Base-by-base conservation (phyloP, 2,113 vertebrate species). In the Spea bombifrons region DNA sequence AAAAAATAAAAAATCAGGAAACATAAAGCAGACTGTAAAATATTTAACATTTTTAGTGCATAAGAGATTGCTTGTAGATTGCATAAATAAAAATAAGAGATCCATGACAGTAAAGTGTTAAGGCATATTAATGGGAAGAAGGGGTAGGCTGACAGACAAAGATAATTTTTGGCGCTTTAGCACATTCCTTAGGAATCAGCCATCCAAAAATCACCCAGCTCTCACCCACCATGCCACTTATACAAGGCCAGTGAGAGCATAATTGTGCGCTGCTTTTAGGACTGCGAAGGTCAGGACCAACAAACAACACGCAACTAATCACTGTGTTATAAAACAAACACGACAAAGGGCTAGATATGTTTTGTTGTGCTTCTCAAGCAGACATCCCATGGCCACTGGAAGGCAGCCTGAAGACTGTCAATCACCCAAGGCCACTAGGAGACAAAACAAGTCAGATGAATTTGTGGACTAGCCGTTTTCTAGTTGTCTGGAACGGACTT, bases 101-200 rank as follows among this genome's bases (percentile, higher is more conserved):
- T 66, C 5, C 17, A 71, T 44, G 52, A 43, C 4, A 71, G 2
- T 30, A 71, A 52, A 8, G 2, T 15, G 47, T 3, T 48, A n/a
- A 4, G 47, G 4, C 47, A 8, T 15, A 48, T 7, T n/a, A 30
- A 30, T 30, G 30, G 30, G 30, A 30, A 30, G 30, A 30, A 30
- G 30, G 30, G 30, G 30, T 30, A 30, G 30, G 30, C 30, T 1
- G 30, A 30, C 30, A 30, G 30, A 2, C 30, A 30, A n/a, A n/a
- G 30, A 30, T 30, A 30, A 1, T 13, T n/a, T 16, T 75, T 12
- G 4, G 16, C 43, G 7, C 8, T 10, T 66, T 30, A 66, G 63
- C 63, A 66, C 45, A 75, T 75, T 75, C 73, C 13, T 68, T 68
- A 10, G 66, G 66, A 68, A 48, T 44, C 46, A 68, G 66, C 66